Percentiles rank a stretch among this genome's conserved stretches.
These are phyloP conservation scores for Archocentrus centrarchus DNA, from an alignment of 2,113 vertebrate genomes.

Conservation along the genomic window DNA sequence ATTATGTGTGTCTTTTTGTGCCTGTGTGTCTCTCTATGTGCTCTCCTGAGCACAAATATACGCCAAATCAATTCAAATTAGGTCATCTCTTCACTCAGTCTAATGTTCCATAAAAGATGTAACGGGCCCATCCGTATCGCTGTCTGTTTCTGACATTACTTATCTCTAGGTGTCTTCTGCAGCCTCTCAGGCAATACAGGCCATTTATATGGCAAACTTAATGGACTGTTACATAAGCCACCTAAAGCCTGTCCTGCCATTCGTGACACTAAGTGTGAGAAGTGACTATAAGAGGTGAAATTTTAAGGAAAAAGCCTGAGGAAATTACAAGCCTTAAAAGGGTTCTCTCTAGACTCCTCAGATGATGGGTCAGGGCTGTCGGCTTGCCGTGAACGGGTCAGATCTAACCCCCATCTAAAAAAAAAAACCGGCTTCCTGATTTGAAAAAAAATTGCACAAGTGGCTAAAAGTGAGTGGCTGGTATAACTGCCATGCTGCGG, in stretches of 20 bases:
- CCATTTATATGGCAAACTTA: conserved; percentile 65
- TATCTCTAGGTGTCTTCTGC: conserved; percentile 73
- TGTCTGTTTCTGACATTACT: conserved; percentile 69
- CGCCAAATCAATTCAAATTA: conserved; percentile 76
- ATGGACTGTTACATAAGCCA: conserved; percentile 76
- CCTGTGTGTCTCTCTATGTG: conserved; percentile 27
- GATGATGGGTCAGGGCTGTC: neutral
- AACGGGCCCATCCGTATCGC: conserved; percentile 64
- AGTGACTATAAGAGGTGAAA: conserved; percentile 38
- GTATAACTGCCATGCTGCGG: neutral
- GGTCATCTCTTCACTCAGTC: conserved; percentile 72
- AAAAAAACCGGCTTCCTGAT: conserved; percentile 9
- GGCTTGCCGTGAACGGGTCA: conserved; percentile 19
- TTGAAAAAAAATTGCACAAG: conserved; percentile 16
- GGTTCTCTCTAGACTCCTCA: conserved; percentile 36
- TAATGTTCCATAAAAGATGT: conserved; percentile 79
- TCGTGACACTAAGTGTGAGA: conserved; percentile 63
- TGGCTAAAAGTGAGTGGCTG: conserved; percentile 14
- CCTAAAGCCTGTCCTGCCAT: conserved; percentile 59
- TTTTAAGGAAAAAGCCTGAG: conserved; percentile 49
- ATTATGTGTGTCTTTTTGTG: conserved; percentile 38
- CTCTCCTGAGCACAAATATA: conserved; percentile 64
- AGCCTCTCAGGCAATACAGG: conserved; percentile 58
- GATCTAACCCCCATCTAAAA: too few species aligned
- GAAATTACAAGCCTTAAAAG: conserved; percentile 69